A percentile compares a stretch with the other conserved stretches of the same genome.
Evolutionary conservation across 1,140 invertebrate genomes (phyloP).

Genomic region (Antheraea pernyi): DNA sequence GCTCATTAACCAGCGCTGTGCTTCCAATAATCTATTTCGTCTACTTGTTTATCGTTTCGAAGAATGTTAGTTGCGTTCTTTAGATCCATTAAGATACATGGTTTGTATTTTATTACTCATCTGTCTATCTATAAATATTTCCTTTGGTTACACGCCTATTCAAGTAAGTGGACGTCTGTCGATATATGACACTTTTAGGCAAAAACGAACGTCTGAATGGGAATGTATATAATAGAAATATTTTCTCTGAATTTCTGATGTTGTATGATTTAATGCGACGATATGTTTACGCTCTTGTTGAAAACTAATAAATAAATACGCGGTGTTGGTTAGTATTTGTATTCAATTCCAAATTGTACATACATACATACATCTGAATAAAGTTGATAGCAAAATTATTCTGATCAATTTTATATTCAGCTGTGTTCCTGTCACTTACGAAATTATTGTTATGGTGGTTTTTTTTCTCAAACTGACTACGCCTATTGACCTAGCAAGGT

Average conservation of each 20-base stretch:
- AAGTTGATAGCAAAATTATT: too few species aligned
- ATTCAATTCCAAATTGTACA: too few species aligned
- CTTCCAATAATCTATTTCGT: conserved; percentile 8
- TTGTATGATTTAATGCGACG: not conserved
- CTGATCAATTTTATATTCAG: too few species aligned
- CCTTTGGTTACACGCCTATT: not conserved
- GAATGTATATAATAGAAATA: not conserved
- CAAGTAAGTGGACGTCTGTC: not conserved
- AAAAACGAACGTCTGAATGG: not conserved
- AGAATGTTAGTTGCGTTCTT: not conserved
- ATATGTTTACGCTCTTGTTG: too few species aligned
- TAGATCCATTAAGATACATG: conserved; percentile 1
- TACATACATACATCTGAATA: too few species aligned
- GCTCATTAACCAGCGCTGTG: conserved; percentile 1
- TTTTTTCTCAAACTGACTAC: too few species aligned
- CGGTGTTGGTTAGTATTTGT: too few species aligned
- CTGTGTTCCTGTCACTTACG: too few species aligned
- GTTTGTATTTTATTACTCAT: not conserved
- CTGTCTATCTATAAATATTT: not conserved
- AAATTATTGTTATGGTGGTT: too few species aligned
- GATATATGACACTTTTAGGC: not conserved
- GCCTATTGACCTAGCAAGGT: too few species aligned
- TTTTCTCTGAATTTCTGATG: not conserved
- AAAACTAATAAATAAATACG: too few species aligned
- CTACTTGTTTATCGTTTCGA: conserved; percentile 1